Evolutionary conservation across 2,797 vertebrate genomes (phyloP).

Genomic region (Furcifer pardalis): DNA sequence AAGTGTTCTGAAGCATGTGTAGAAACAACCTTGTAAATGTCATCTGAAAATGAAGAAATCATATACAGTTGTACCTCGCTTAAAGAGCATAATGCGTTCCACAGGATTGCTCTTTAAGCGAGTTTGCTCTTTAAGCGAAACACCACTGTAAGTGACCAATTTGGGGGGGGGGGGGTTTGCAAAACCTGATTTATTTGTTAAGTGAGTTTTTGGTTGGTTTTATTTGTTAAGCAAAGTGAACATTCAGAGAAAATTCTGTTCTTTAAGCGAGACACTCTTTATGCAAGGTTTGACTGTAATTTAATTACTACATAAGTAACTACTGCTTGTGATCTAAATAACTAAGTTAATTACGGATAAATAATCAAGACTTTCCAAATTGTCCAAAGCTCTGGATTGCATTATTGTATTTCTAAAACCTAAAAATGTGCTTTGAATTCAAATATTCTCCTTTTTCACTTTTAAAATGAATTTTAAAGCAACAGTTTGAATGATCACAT

Average conservation of each 20-base stretch:
- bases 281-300: no score
- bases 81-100: no score
- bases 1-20: slow-evolving; percentile 60
- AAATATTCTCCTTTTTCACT: background rate
- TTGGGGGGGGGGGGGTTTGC: no score
- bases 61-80: no score
- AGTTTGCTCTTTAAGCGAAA: no score
- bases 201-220: no score
- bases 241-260: no score
- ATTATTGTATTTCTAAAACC: background rate
- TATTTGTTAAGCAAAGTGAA: no score
- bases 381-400: background rate
- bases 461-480: background rate
- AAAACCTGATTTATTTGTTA: no score
- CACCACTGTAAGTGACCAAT: no score
- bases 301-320: slow-evolving; percentile 18
- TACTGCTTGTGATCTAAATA: background rate
- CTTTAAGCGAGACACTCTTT: no score
- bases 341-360: background rate
- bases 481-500: background rate
- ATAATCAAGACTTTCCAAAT: background rate
- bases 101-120: no score
- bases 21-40: slow-evolving; percentile 49
- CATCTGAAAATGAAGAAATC: slow-evolving; percentile 57
- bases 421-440: background rate